phyloP scores from a whole-genome alignment of 2,797 vertebrate genomes.

The Meda fulgida region DNA sequence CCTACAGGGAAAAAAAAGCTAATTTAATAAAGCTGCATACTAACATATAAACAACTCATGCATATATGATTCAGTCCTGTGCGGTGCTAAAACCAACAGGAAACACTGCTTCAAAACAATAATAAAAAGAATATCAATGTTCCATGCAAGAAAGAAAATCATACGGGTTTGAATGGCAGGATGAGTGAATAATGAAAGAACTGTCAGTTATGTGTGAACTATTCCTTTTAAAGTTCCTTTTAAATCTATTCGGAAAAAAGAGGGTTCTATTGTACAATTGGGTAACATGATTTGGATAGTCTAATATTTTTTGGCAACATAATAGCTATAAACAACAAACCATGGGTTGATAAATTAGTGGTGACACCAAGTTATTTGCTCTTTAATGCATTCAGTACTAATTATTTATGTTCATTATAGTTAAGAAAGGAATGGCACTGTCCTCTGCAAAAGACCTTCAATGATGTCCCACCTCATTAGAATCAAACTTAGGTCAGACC shows the following conservation, averaged over 20 bases:
- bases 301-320: not conserved
- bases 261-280: not conserved
- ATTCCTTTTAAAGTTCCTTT: not conserved
- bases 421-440: conserved; percentile 17
- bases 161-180: not conserved
- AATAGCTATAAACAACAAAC: conserved; percentile 9
- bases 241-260: too few relatives aligned
- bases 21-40: not conserved
- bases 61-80: not conserved
- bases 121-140: not conserved
- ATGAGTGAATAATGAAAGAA: not conserved
- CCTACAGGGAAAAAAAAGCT: conserved; percentile 72
- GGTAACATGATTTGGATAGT: not conserved
- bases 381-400: conserved; percentile 24
- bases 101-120: not conserved
- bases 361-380: conserved; percentile 26
- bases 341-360: not conserved
- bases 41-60: not conserved
- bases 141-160: not conserved
- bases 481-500: conserved; percentile 36
- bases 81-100: not conserved
- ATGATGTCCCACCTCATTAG: conserved; percentile 50
- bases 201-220: not conserved
- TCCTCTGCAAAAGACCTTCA: conserved; percentile 47
- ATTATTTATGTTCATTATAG: conserved; percentile 42